Base-by-base conservation (phyloP, 2,797 vertebrate species). In the Lepus townsendii region DNA sequence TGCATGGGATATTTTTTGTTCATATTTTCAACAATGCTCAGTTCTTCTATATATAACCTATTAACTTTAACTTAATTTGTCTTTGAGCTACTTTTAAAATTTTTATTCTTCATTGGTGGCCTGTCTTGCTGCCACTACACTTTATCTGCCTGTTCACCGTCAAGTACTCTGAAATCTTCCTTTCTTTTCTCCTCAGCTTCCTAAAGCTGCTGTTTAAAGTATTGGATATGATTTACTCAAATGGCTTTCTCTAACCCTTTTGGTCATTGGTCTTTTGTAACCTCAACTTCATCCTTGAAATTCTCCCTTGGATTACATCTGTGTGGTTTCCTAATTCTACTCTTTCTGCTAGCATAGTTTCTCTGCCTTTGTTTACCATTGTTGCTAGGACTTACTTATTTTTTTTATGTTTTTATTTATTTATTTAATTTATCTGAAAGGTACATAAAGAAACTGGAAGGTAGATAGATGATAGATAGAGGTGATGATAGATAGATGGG, bases 341-440 rank as follows among this genome's bases (percentile, higher is more conserved):
- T 26, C 30, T 60, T 62, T n/a, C 9, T 52, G 12, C n/a, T 16
- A 0, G 32, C 38, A 6, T 7, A 4, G 0, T 27, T 17, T 12
- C 38, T 50, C 60, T 20, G 19, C 20, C 20, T 47, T 30, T 17
- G 3, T 68, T 63, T 72, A 20, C 20, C n/a, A 5, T 38, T 6
- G 10, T 47, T 32, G 0, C 6, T 75, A 57, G 14, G 54, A 16
- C 54, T 57, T 57, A 16, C 12, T 10, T 54, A 57, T 19, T 57
- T 17, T 17, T 17, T 57, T 57, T 57, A 16, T 57, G 19, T 16
- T 57, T 57, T 57, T 57, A 57, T 57, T 13, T 19, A 57, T 57
- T 57, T 57, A 57, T 57, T 57, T 57, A 57, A 57, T 20, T 57
- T 57, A 57, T 57, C 54, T 57, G 54, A 57, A 20, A 57, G 19